Conservation (phyloP, 2,888 invertebrate genomes). For the Pardosa pseudoannulata region DNA sequence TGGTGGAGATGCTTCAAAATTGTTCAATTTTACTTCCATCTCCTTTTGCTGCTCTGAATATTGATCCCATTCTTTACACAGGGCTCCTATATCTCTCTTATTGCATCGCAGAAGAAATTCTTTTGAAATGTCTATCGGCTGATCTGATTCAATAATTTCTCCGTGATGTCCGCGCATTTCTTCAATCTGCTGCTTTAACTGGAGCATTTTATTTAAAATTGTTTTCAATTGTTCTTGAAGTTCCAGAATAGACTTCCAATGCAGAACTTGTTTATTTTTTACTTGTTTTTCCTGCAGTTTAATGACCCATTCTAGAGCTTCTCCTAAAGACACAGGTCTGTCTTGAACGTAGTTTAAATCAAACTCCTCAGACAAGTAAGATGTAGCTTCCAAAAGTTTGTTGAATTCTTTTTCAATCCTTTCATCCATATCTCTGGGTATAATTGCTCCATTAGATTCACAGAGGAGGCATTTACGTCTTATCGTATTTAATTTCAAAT, state of each 20-base stretch:
- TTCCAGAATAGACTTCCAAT: slow-evolving; percentile 89
- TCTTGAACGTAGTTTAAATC: slow-evolving; percentile 91
- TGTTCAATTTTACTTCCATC: slow-evolving; percentile 88
- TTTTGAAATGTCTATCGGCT: slow-evolving; percentile 82
- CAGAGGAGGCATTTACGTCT: slow-evolving; percentile 96
- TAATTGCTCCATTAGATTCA: slow-evolving; percentile 93
- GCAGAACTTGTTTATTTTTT: slow-evolving; percentile 94
- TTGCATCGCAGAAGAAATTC: slow-evolving; percentile 81
- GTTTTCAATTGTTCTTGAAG: slow-evolving; percentile 91
- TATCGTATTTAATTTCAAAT: slow-evolving; percentile 96
- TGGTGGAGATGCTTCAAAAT: slow-evolving; percentile 91
- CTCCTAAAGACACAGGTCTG: slow-evolving; percentile 95
- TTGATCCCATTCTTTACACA: slow-evolving; percentile 85
- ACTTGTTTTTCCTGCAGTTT: slow-evolving; percentile 96
- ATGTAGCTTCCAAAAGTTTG: slow-evolving; percentile 94
- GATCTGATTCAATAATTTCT: slow-evolving; percentile 79
- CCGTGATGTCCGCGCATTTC: slow-evolving; percentile 80
- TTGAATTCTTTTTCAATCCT: slow-evolving; percentile 99
- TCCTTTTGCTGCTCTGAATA: slow-evolving; percentile 87
- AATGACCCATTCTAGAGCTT: slow-evolving; percentile 97
- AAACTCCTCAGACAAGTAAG: slow-evolving; percentile 95
- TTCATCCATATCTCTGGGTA: slow-evolving; percentile 97
- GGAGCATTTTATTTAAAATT: slow-evolving; percentile 83
- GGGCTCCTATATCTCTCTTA: slow-evolving; percentile 81
- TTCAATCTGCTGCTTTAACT: slow-evolving; percentile 82